Evolutionary conservation across 2,797 vertebrate genomes (phyloP).

Genomic region (Picus viridis): DNA sequence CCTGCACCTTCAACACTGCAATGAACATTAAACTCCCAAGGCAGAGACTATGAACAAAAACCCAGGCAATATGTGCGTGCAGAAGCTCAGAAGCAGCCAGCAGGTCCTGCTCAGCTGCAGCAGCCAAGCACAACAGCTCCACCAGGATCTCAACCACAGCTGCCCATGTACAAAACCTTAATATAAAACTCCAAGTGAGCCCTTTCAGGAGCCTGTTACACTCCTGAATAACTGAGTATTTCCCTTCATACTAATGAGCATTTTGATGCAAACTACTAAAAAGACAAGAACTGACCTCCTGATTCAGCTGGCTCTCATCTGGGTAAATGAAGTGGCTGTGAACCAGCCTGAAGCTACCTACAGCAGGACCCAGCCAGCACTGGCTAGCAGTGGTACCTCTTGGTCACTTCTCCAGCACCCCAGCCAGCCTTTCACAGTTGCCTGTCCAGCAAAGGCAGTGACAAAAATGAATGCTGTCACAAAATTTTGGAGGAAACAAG

Average conservation of each 20-base stretch:
- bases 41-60: not conserved
- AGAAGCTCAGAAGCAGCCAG: not conserved
- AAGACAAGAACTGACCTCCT: not conserved
- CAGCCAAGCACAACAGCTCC: not conserved
- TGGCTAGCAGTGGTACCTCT: not conserved
- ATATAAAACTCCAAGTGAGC: not conserved
- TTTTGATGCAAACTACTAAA: not conserved
- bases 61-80: rapidly evolving
- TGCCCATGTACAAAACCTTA: not conserved
- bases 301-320: not conserved
- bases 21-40: not conserved
- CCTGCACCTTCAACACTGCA: not conserved
- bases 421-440: not conserved
- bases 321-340: not conserved
- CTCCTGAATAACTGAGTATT: not conserved
- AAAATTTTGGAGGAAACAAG: not conserved
- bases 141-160: not conserved
- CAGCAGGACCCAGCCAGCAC: rapidly evolving
- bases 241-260: not conserved
- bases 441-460: not conserved
- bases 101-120: not conserved
- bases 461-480: not conserved
- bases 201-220: not conserved
- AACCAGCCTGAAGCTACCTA: not conserved
- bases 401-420: not conserved